These are phyloP conservation scores for Emmelina monodactyla DNA, from an alignment of 2,888 invertebrate genomes.

Conservation along the genomic window DNA sequence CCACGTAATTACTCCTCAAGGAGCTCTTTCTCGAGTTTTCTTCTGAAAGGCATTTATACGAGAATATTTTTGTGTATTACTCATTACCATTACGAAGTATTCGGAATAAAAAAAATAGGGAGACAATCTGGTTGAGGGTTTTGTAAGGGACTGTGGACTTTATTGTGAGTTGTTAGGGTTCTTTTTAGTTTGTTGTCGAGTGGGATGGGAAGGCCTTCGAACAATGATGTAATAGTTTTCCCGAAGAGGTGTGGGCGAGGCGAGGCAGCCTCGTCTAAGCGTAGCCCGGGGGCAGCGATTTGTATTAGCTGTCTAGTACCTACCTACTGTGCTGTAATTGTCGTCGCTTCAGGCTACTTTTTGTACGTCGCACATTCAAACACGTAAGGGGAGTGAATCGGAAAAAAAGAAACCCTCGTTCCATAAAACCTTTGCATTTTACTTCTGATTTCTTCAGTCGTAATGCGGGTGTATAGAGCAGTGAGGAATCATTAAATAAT, in stretches of 20 bases:
- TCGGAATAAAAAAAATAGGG: too few relatives aligned
- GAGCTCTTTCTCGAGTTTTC: conserved; percentile 24
- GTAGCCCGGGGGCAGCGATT: conserved; percentile 56
- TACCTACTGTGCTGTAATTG: conserved; percentile 50
- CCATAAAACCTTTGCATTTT: too few relatives aligned
- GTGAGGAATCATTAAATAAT: too few relatives aligned
- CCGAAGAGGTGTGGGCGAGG: conserved; percentile 26
- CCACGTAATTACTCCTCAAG: conserved; percentile 44
- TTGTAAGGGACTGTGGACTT: too few relatives aligned
- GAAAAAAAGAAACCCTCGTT: conserved; percentile 39
- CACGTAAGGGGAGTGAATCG: conserved; percentile 39
- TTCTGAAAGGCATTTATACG: conserved; percentile 12
- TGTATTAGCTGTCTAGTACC: conserved; percentile 62
- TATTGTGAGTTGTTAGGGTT: too few relatives aligned
- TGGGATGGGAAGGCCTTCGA: too few relatives aligned
- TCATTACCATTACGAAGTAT: background rate
- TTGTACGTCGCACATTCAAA: conserved; percentile 39
- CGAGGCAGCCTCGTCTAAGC: conserved; percentile 40
- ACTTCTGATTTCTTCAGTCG: too few relatives aligned
- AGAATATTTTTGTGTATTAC: conserved; percentile 1
- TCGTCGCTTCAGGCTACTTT: conserved; percentile 43
- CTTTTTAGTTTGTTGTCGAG: too few relatives aligned
- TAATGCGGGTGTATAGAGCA: too few relatives aligned
- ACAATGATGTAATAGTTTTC: conserved; percentile 52
- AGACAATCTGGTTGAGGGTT: too few relatives aligned